Conservation (phyloP, 2,888 invertebrate species). For the Drosophila picticornis region DNA sequence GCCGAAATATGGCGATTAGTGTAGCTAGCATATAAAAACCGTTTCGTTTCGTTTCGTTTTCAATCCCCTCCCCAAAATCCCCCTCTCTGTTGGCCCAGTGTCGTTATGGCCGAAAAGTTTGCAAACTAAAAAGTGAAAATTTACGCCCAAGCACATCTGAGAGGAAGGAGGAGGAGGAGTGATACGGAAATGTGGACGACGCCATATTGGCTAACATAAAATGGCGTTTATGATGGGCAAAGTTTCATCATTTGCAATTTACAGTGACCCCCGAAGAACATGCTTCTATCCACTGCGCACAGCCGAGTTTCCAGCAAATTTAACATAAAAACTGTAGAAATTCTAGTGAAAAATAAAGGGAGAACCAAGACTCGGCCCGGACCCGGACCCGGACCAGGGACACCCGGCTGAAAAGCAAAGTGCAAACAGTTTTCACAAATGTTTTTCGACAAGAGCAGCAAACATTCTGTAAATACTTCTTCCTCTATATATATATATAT, state of each 20-base stretch:
- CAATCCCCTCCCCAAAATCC: not conserved
- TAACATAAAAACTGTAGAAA: conserved; percentile 62
- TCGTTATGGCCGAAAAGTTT: conserved; percentile 36
- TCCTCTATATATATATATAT: conserved; percentile 5
- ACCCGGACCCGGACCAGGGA: too few relatives aligned
- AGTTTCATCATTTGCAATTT: conserved; percentile 76
- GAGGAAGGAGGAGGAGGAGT: too few relatives aligned
- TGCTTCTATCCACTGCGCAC: conserved; percentile 11
- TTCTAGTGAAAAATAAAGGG: not conserved
- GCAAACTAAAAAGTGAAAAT: conserved; percentile 71
- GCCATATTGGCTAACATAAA: conserved; percentile 75
- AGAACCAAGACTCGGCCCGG: too few relatives aligned
- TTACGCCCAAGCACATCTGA: conserved; percentile 49
- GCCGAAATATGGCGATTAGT: conserved; percentile 73
- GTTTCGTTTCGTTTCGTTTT: conserved; percentile 3
- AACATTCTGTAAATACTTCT: conserved; percentile 26
- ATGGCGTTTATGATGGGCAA: conserved; percentile 77
- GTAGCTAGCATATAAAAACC: conserved; percentile 30
- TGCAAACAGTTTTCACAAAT: conserved; percentile 62
- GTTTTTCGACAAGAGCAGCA: conserved; percentile 36
- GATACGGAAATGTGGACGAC: conserved; percentile 39
- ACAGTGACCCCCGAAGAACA: conserved; percentile 49
- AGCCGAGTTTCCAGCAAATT: conserved; percentile 67
- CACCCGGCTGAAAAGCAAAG: conserved; percentile 17
- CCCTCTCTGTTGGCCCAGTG: not conserved